phyloP scores from a whole-genome alignment of 2,113 vertebrate genomes.

The Cryptotis parvus region DNA sequence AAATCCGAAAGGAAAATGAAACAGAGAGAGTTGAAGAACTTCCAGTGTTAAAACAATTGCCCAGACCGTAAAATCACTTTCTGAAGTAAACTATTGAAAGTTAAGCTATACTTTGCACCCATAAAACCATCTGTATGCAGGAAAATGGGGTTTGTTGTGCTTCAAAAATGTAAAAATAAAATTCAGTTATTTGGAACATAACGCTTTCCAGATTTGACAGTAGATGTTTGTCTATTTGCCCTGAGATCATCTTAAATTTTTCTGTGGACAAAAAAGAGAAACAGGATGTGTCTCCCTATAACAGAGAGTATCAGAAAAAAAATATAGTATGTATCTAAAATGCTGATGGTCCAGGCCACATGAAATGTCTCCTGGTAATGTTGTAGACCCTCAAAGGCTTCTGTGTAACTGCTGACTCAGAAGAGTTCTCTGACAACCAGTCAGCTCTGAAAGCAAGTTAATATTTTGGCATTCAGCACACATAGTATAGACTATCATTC shows the following conservation, averaged over 20 bases:
- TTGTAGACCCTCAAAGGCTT: background rate
- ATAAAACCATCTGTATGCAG: background rate
- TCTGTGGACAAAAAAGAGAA: background rate
- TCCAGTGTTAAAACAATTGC: background rate
- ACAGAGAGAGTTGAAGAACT: background rate
- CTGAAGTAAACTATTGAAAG: background rate
- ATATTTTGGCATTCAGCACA: background rate
- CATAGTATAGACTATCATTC: background rate
- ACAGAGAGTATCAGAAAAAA: background rate
- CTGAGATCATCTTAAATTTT: slow-evolving; percentile 9
- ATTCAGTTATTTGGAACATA: background rate
- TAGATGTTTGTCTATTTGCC: background rate
- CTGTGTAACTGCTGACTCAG: background rate
- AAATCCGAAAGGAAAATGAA: background rate
- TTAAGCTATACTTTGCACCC: background rate
- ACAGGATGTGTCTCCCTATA: background rate
- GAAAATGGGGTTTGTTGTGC: background rate
- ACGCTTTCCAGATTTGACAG: background rate
- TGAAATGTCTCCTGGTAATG: background rate
- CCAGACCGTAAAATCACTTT: background rate
- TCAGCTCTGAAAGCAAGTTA: slow-evolving; percentile 5
- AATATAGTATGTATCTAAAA: background rate
- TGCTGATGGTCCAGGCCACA: background rate
- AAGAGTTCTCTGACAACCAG: background rate
- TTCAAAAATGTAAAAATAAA: slow-evolving; percentile 25